Percentiles rank a stretch among this genome's conserved stretches.
phyloP scores from a whole-genome alignment of 2,113 vertebrate species.

The Kobus ellipsiprymnus region DNA sequence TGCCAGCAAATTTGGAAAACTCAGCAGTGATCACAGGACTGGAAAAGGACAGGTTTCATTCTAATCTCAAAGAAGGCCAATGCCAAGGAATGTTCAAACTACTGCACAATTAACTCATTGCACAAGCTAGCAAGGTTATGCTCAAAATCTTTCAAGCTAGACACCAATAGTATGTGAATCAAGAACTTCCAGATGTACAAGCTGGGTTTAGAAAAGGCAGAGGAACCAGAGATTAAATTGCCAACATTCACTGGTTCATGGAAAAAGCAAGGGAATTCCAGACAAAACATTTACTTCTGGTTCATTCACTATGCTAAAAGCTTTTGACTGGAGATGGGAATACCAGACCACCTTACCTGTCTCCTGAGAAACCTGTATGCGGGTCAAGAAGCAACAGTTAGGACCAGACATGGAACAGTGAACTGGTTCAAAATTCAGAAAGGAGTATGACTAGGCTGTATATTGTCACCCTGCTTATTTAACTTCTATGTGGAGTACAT shows the following conservation, averaged over 20 bases:
- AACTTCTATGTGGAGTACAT: neutral
- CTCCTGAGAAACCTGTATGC: neutral
- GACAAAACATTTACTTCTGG: neutral
- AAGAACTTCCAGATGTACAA: neutral
- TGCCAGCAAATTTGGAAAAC: neutral
- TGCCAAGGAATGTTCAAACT: neutral
- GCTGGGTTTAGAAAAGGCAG: neutral
- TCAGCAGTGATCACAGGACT: neutral
- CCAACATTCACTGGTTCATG: neutral
- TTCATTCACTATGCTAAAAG: neutral
- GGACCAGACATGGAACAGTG: neutral
- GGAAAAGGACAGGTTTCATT: neutral
- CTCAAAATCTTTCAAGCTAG: neutral
- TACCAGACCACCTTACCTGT: neutral
- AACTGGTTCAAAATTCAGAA: neutral
- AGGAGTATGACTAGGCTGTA: neutral
- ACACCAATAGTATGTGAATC: fast-evolving
- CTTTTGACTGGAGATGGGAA: neutral
- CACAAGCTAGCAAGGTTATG: neutral
- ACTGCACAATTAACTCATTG: neutral
- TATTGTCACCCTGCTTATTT: neutral
- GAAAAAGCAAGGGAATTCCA: neutral
- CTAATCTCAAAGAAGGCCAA: neutral
- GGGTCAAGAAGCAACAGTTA: neutral
- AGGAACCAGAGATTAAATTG: neutral